Evolutionary conservation across 2,113 vertebrate genomes (phyloP), one percentile per base, ranked within the genome.

Genomic region (Equus przewalskii): DNA sequence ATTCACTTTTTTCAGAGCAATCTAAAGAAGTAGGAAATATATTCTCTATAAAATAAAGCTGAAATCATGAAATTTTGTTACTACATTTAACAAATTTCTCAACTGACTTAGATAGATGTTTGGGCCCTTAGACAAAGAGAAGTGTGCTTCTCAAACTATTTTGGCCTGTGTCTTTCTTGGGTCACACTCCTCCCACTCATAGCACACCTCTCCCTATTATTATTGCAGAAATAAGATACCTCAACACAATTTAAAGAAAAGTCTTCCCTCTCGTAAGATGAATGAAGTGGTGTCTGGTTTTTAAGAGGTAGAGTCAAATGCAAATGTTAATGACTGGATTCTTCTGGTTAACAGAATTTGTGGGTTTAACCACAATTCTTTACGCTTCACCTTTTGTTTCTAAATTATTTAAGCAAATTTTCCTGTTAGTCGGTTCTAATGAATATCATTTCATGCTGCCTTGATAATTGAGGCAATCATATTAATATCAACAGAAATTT

Each of bases 11-110:
- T 92, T 95, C 73, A 93, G 67, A 18, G 41, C 9, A 94, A 87
- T 64, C 64, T 86, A 97, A 97, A 97, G 62, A 92, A 97, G 84
- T 19, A 94, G 46, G 14, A 97, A 94, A 83, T 82, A 62, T 28
- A 56, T 3, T 93, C 28, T 86, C n/a, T 65, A 30, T 93, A 95
- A 88, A 94, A 94, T 54, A 96, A 93, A 97, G 13, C 90, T 70
- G 56, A 90, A 86, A 97, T 92, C 36, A 90, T 82, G 62, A 96
- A 90, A 72, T 92, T 96, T 75, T 96, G 33, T 28, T 79, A 60
- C 51, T 94, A 89, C 21, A 91, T 80, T 96, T 98, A 60, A 94
- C 49, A 93, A 94, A 88, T 21, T 91, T 96, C 56, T 85, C 60
- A 93, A 30, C 36, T 72, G 26, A 69, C 24, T 12, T 84, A 78